Evolutionary conservation across 2,888 invertebrate species (phyloP).

Genomic region (Rugalucina vietnamica): DNA sequence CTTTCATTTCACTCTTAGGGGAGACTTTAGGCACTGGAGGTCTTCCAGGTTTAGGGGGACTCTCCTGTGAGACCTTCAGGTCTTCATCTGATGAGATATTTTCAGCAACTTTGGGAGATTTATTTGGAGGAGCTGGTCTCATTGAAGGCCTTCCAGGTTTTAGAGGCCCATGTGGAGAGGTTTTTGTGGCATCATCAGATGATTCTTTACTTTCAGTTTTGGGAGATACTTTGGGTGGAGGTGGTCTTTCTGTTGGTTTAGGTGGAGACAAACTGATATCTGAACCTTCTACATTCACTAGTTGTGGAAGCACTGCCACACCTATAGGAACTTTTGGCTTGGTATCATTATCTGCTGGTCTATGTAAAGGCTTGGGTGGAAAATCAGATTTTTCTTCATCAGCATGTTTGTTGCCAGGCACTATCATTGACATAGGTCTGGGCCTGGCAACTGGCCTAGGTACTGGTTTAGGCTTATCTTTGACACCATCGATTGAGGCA

Average conservation of each 20-base stretch:
- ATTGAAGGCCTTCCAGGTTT: background rate
- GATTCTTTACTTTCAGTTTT: background rate
- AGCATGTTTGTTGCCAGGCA: slow-evolving; percentile 15
- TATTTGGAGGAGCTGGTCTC: slow-evolving; percentile 15
- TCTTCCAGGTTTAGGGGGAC: slow-evolving; percentile 48
- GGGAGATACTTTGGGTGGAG: slow-evolving; percentile 17
- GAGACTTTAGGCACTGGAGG: slow-evolving; percentile 23
- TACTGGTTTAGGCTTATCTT: slow-evolving; percentile 23
- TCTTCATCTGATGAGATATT: slow-evolving; percentile 43
- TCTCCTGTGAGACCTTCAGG: slow-evolving; percentile 40
- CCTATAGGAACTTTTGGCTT: slow-evolving; percentile 22
- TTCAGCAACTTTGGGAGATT: slow-evolving; percentile 6
- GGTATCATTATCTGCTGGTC: background rate
- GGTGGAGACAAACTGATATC: slow-evolving; percentile 20
- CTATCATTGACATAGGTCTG: slow-evolving; percentile 55
- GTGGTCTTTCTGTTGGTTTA: slow-evolving; percentile 34
- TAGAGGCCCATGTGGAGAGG: background rate
- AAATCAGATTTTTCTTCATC: background rate
- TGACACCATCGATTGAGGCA: background rate
- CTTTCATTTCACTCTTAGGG: background rate
- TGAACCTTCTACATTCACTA: slow-evolving; percentile 7
- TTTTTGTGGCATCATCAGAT: background rate
- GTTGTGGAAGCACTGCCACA: slow-evolving; percentile 37
- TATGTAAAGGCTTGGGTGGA: slow-evolving; percentile 30
- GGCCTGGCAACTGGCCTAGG: slow-evolving; percentile 58